A percentile compares a stretch with the other conserved stretches of the same genome.
phyloP scores from a whole-genome alignment of 2,797 vertebrate genomes.

The Leuciscus waleckii region DNA sequence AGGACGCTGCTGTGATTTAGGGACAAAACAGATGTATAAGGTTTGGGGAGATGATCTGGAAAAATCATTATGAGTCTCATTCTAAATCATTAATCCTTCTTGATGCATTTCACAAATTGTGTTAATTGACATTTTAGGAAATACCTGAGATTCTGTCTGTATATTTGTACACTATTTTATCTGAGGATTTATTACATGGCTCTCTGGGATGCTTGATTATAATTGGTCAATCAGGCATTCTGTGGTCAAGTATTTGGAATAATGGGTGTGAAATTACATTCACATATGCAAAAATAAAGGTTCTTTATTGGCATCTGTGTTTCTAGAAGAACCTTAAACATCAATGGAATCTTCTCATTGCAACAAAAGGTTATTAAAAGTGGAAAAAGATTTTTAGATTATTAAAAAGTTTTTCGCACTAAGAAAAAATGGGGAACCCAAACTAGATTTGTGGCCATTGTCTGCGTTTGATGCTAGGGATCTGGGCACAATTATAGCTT shows the following conservation, averaged over 20 bases:
- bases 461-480: slow-evolving; percentile 52
- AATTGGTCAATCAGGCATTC: neutral
- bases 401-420: neutral
- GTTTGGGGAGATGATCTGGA: slow-evolving; percentile 72
- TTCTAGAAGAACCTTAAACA: neutral
- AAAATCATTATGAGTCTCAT: slow-evolving; percentile 66
- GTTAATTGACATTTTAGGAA: neutral
- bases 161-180: neutral
- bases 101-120: slow-evolving; percentile 33
- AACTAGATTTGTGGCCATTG: slow-evolving; percentile 41
- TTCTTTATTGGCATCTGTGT: neutral
- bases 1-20: slow-evolving; percentile 44
- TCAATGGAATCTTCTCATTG: neutral
- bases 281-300: neutral
- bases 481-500: slow-evolving; percentile 65
- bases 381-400: neutral
- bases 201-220: neutral
- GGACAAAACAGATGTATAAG: slow-evolving; percentile 63
- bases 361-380: neutral
- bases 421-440: neutral
- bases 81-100: slow-evolving; percentile 62
- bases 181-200: neutral
- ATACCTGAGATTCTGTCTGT: neutral
- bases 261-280: slow-evolving; percentile 44
- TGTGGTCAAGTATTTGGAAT: slow-evolving; percentile 56